Base-by-base conservation (phyloP, 2,888 invertebrate genomes). In the Hirtodrosophila confusa region DNA sequence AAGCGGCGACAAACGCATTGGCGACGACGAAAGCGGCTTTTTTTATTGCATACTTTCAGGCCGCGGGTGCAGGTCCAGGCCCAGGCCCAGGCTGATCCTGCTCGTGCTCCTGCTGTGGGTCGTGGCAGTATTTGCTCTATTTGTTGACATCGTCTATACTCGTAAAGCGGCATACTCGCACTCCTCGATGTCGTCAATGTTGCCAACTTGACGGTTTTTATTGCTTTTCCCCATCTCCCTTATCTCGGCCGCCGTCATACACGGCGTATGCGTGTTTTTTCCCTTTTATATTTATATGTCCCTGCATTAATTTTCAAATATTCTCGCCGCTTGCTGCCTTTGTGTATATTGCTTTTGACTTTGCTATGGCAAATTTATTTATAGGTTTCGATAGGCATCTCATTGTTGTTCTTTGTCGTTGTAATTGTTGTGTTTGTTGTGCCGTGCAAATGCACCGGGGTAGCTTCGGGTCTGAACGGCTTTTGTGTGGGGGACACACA, bases 31-130 rank as follows among this genome's bases (percentile, higher is more conserved):
- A 51, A 57, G 53, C 61, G 61, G 40, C 44, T 57, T 60, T 79
- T 79, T 79, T 79, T 79, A 75, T 79, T 79, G 80, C 74, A 77
- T 79, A 75, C 77, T 76, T 68, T 64, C 53, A 74, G 77, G 79
- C 79, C 71, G 71, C 76, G 67, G 69, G 67, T 71, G 64, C 64
- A 56, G 17, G 17, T 2, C 17, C 17, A 17, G 17, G 17, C 17
- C 17, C 17, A 17, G 17, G 55, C 49, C 36, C 43, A 40, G 11
- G 37, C 60, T 27, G 37, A 10, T 35, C 44, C 35, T 31, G 37
- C 7, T 23, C 9, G 29, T 36, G 24, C 9, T 27, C 8, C 9
- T 45, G 29, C 9, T 24, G 5, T 31, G n/a, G 36, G 29, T 39
- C 44, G 39, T 55, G 56, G 24, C 63, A 51, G 57, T 76, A 61